Evolutionary conservation across 2,888 invertebrate species (phyloP).

Genomic region (Encarsia formosa): DNA sequence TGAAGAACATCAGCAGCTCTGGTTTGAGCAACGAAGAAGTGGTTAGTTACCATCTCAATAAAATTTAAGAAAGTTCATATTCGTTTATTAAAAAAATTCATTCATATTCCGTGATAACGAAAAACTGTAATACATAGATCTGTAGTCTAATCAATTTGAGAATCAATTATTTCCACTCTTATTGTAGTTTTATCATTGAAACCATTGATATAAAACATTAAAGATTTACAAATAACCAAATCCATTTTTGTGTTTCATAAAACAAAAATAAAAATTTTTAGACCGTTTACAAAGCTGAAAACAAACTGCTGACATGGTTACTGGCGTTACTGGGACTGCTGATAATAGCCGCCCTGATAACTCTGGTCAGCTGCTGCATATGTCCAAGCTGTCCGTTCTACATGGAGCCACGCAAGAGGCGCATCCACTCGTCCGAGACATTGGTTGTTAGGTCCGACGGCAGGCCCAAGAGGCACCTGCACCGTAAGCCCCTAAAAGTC

Average conservation of each 20-base stretch:
- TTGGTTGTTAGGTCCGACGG: slow-evolving; percentile 40
- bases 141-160: no score
- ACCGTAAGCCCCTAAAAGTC: slow-evolving; percentile 37
- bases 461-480: slow-evolving; percentile 42
- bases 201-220: no score
- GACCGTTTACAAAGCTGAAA: slow-evolving; percentile 70
- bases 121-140: no score
- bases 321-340: slow-evolving; percentile 72
- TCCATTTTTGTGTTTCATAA: no score
- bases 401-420: slow-evolving; percentile 61
- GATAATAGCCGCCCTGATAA: slow-evolving; percentile 66
- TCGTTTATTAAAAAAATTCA: no score
- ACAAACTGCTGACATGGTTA: slow-evolving; percentile 71
- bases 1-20: slow-evolving; percentile 26
- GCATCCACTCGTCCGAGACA: slow-evolving; percentile 47
- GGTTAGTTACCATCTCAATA: no score
- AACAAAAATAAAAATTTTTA: slow-evolving; percentile 51
- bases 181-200: no score
- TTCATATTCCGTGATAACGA: no score
- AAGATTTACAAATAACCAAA: no score
- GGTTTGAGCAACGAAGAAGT: slow-evolving; percentile 39
- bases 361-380: slow-evolving; percentile 76
- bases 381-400: slow-evolving; percentile 83
- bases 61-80: no score
- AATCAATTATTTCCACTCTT: no score